phyloP scores from a whole-genome alignment of 2,797 vertebrate species.

The Lycodopsis pacificus region DNA sequence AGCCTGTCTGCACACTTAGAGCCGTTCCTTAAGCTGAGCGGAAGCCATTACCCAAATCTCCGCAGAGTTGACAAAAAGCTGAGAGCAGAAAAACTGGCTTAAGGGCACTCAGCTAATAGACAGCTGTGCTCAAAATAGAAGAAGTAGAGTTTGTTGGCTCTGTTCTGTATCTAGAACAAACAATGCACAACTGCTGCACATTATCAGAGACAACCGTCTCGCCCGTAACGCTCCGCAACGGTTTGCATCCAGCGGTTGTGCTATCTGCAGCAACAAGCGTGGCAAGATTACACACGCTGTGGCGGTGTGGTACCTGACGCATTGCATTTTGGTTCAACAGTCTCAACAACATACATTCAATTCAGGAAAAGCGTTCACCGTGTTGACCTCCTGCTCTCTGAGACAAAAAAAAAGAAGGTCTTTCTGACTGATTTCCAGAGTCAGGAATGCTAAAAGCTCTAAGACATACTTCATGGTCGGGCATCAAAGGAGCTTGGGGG shows the following conservation, averaged over 20 bases:
- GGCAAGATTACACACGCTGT: conserved; percentile 64
- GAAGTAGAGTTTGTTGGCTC: conserved; percentile 6
- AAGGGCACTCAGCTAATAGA: conserved; percentile 55
- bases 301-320: conserved; percentile 47
- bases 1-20: conserved; percentile 58
- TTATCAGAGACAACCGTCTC: conserved; percentile 67
- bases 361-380: conserved; percentile 42
- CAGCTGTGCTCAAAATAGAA: conserved; percentile 55
- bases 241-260: conserved; percentile 55
- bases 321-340: conserved; percentile 58
- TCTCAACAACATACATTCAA: conserved; percentile 42
- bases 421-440: conserved; percentile 55
- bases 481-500: conserved; percentile 68
- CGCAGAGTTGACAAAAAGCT: conserved; percentile 56
- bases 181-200: conserved; percentile 59
- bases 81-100: conserved; percentile 40
- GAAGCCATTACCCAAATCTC: conserved; percentile 68
- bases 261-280: conserved; percentile 60
- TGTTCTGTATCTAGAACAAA: conserved; percentile 49
- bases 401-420: conserved; percentile 18
- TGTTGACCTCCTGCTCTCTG: conserved; percentile 54
- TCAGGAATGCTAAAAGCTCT: conserved; percentile 75
- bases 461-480: conserved; percentile 73
- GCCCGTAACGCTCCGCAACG: conserved; percentile 36
- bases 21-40: conserved; percentile 51